These are phyloP conservation scores for Manis crassicaudata DNA, from an alignment of 2,797 vertebrate genomes.

Conservation along the genomic window DNA sequence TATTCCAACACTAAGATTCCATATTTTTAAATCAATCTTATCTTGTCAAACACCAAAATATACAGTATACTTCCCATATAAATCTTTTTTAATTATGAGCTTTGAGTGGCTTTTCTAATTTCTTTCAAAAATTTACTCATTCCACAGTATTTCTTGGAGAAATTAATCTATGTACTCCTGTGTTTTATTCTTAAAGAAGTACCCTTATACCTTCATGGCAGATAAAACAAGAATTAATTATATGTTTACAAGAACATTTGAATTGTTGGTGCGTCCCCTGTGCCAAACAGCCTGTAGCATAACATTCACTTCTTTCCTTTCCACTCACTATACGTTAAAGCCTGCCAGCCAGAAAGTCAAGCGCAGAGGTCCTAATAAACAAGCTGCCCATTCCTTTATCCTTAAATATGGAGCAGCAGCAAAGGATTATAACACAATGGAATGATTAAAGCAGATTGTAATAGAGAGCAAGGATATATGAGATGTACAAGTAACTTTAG, in stretches of 20 bases:
- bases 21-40: background rate
- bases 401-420: background rate
- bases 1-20: background rate
- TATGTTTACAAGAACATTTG: background rate
- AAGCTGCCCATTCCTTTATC: background rate
- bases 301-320: background rate
- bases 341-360: background rate
- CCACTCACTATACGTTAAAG: background rate
- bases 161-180: background rate
- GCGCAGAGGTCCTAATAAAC: background rate
- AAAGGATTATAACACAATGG: background rate
- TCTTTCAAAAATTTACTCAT: background rate
- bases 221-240: background rate
- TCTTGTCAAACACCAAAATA: background rate
- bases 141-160: background rate
- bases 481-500: background rate
- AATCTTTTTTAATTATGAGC: background rate
- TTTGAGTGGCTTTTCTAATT: background rate
- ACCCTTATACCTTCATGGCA: background rate
- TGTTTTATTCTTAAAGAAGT: background rate
- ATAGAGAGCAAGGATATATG: background rate
- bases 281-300: background rate
- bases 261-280: background rate
- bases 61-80: background rate
- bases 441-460: background rate